Percentiles rank a stretch among this genome's conserved stretches.
These are phyloP conservation scores for Acrossocheilus fasciatus DNA, from an alignment of 2,797 vertebrate genomes.

Conservation along the genomic window DNA sequence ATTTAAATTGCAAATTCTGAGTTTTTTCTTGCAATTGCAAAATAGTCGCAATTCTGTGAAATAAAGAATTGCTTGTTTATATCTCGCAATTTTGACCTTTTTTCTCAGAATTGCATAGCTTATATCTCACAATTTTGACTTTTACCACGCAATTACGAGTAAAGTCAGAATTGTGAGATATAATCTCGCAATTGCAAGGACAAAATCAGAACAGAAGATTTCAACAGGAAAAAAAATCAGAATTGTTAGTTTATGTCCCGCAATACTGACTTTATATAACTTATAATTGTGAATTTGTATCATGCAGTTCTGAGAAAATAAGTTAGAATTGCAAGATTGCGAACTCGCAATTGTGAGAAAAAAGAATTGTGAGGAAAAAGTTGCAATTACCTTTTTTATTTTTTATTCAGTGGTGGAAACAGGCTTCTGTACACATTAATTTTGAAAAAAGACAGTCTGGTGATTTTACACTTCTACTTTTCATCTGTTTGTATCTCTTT, in stretches of 20 bases:
- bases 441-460: background rate
- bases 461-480: background rate
- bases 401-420: too few relatives aligned
- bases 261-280: background rate
- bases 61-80: background rate
- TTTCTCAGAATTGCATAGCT: background rate
- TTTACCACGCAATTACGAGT: too few relatives aligned
- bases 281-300: background rate
- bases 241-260: too few relatives aligned
- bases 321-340: too few relatives aligned
- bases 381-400: too few relatives aligned
- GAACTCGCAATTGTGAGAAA: too few relatives aligned
- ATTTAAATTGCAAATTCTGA: background rate
- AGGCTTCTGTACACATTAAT: background rate
- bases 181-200: too few relatives aligned
- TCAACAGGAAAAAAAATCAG: too few relatives aligned
- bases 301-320: background rate
- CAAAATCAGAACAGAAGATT: too few relatives aligned
- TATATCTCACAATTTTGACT: background rate
- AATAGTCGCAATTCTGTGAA: background rate
- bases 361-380: too few relatives aligned
- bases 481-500: background rate
- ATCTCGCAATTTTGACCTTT: background rate
- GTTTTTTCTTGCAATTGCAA: background rate
- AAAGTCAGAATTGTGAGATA: too few relatives aligned